Evolutionary conservation across 2,888 invertebrate species (phyloP), one percentile per base, ranked within the genome.

Genomic region (Temnothorax unifasciatus): DNA sequence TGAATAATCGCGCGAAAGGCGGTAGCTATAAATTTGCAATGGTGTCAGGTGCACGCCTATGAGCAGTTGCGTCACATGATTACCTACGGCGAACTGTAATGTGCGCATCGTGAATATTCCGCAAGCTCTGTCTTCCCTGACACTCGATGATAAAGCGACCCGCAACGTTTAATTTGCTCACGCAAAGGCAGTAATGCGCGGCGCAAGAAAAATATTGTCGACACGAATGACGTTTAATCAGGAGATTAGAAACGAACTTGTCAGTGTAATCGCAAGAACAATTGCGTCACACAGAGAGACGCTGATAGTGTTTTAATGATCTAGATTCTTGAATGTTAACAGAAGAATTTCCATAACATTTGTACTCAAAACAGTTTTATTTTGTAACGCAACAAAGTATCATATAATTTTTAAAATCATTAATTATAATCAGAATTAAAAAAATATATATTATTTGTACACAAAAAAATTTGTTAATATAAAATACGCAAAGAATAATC

Each of bases 11-110:
- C 52, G 34, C 25, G 18, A 69, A 83, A 83, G 44, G 15, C 11
- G 50, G 59, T 44, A 52, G 54, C 75, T n/a, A 82, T 85, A 86
- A 74, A 84, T 79, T 69, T 76, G 9, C n/a, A 44, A 15, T 47
- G 64, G 73, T 88, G 88, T 88, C 88, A 84, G 47, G 34, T 38
- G 64, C 88, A 87, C 84, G 21, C 79, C 61, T 79, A 79, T 54
- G 84, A 63, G 59, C 82, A 69, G 86, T 86, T 85, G 85, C 76
- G 88, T 88, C 88, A 81, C 81, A 83, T 86, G 86, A 86, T 85
- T 77, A 73, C 84, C 83, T 83, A 79, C 83, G 75, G 73, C 63
- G 68, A 63, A 79, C 81, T 79, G 69, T 88, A 88, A 88, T 88
- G 85, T 73, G 59, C 61, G 38, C 74, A 59, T 73, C 86, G 84